phyloP scores from a whole-genome alignment of 2,113 vertebrate genomes.

The Rhadina sibilatrix region DNA sequence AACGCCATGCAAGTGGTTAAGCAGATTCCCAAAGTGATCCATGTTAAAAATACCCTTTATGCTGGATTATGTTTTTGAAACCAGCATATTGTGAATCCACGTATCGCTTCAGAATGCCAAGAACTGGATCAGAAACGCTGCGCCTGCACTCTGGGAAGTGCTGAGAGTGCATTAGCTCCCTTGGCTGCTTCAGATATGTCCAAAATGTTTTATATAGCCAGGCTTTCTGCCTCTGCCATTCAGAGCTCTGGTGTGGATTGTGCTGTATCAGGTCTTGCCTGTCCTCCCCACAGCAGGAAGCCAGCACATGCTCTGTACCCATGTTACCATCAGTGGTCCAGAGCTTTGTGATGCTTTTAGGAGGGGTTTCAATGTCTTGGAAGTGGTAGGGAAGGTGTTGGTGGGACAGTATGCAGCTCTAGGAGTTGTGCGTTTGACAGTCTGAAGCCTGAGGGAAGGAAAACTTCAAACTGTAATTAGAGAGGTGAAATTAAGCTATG shows the following conservation, averaged over 20 bases:
- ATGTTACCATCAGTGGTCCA: accelerated
- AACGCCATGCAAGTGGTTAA: accelerated
- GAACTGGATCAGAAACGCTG: slow-evolving; percentile 6
- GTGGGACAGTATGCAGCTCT: not conserved
- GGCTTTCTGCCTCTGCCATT: not conserved
- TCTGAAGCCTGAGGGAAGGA: not conserved
- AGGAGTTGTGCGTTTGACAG: not conserved
- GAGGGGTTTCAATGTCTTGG: not conserved
- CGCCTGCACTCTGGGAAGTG: not conserved
- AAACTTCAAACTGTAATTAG: not conserved
- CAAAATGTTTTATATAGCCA: not conserved
- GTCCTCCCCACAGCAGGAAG: not conserved
- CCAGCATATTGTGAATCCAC: not conserved
- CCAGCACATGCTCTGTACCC: not conserved
- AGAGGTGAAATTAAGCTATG: not conserved
- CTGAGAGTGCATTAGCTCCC: slow-evolving; percentile 15
- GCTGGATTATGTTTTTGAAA: slow-evolving; percentile 13
- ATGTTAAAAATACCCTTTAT: slow-evolving; percentile 3
- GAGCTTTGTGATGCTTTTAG: not conserved
- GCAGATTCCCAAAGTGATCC: not conserved
- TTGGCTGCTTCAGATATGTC: not conserved
- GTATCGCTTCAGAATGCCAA: not conserved
- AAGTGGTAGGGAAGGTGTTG: not conserved
- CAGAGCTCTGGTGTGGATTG: not conserved
- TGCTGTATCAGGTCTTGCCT: not conserved